phyloP scores from a whole-genome alignment of 2,888 invertebrate species.

The Pantelozetes paolii region DNA sequence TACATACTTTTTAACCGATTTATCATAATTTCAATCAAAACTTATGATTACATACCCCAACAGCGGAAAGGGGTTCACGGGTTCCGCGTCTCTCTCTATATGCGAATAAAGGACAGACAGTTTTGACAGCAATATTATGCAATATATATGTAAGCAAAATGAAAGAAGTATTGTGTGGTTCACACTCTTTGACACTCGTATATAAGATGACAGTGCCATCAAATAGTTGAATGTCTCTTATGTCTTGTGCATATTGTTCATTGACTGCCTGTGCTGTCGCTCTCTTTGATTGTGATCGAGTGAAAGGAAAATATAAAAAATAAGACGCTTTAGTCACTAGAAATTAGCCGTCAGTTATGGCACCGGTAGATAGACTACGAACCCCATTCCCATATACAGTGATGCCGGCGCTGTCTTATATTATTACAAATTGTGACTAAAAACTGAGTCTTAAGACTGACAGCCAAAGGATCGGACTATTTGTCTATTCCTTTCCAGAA shows the following conservation, averaged over 20 bases:
- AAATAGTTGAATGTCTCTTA: not conserved
- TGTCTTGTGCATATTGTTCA: not conserved
- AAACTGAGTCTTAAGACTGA: not conserved
- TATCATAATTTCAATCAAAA: not conserved
- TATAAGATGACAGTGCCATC: conserved; percentile 1
- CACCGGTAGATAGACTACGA: not conserved
- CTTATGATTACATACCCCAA: not conserved
- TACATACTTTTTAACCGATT: not conserved
- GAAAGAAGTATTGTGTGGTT: not conserved
- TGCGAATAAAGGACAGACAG: not conserved
- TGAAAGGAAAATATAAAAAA: conserved; percentile 1
- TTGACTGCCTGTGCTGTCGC: not conserved
- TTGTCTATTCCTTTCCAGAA: not conserved
- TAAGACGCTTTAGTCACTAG: not conserved
- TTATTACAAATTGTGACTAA: conserved; percentile 5
- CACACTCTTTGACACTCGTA: not conserved
- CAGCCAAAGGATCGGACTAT: not conserved
- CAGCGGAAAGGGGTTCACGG: not conserved
- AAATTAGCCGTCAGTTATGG: not conserved
- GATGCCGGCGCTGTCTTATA: not conserved
- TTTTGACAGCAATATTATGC: not conserved
- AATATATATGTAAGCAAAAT: not conserved
- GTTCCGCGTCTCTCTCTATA: not conserved
- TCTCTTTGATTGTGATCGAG: not conserved
- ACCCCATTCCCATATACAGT: not conserved